Evolutionary conservation across 2,888 invertebrate genomes (phyloP), one percentile per base, ranked within the genome.

Genomic region (Acholoe squamosa): DNA sequence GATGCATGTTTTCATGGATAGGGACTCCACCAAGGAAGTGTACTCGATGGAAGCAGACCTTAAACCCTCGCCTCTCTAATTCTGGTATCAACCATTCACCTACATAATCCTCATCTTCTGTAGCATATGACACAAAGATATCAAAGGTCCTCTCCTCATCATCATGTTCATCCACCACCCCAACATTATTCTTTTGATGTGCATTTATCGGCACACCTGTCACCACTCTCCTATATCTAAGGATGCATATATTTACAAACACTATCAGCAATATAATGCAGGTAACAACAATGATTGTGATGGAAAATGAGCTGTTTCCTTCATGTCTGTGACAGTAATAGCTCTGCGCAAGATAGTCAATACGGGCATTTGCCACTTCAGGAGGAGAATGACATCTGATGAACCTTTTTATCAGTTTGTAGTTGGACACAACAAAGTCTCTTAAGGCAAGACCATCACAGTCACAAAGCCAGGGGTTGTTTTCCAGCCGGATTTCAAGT

Each of bases 21-120:
- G 71, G 31, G 5, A n/a, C 25, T 28, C 71, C 71, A n/a, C 28
- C 71, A 14, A n/a, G 71, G 16, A 71, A 71, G 25, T 71, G 71
- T 28, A 71, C 71, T 28, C 71, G 71, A 16, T 71, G 71, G 71
- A 71, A 71, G 31, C 71, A 71, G 28, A 71, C 71, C 14, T 71
- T 71, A 28, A 71, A 28, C 14, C 71, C 71, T n/a, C 25, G 0
- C 25, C 28, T 28, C 31, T 71, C 71, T n/a, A 71, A 28, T 71
- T 25, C 16, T 3, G 71, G 71, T 1, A 71, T 71, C 3, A 71
- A 28, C 14, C 31, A 71, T 25, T 28, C 25, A 14, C 14, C 28
- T 71, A 16, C 31, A 28, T 71, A 71, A 3, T 71, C 71, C 71
- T 71, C 71, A 25, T 71, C 71, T 28, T 71, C 71, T 28, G 19